These are phyloP conservation scores for Atlantisia rogersi DNA, from an alignment of 2,113 vertebrate genomes.

Conservation along the genomic window DNA sequence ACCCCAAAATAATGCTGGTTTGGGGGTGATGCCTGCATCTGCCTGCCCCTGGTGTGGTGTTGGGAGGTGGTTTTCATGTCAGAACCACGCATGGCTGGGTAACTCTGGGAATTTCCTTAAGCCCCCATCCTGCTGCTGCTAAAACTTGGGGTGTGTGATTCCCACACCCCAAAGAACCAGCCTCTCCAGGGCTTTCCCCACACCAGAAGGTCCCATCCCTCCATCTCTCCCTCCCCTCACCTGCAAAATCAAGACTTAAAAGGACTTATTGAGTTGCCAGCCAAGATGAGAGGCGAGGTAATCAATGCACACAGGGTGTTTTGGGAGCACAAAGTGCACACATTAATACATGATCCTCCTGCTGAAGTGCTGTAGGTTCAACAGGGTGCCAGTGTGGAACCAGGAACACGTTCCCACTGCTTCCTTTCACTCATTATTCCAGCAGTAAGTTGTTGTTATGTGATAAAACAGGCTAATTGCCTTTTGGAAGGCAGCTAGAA, in stretches of 20 bases:
- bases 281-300: not conserved
- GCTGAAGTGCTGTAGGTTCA: not conserved
- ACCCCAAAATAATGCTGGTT: too few relatives aligned
- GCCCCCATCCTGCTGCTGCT: not conserved
- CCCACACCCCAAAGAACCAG: rapidly evolving
- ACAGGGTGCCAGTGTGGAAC: not conserved
- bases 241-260: not conserved
- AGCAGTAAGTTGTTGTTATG: not conserved
- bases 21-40: rapidly evolving
- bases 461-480: not conserved
- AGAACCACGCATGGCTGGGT: rapidly evolving
- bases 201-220: not conserved
- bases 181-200: not conserved
- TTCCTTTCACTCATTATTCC: not conserved
- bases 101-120: not conserved
- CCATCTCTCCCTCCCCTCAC: not conserved
- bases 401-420: not conserved
- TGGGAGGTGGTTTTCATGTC: not conserved
- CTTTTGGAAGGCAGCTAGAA: not conserved
- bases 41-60: rapidly evolving
- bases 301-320: not conserved
- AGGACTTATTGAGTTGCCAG: not conserved
- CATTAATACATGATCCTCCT: not conserved
- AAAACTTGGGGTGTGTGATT: not conserved
- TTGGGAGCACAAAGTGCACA: not conserved